A percentile compares a stretch with the other conserved stretches of the same genome.
These are phyloP conservation scores for Mechanitis messenoides DNA, from an alignment of 2,888 invertebrate genomes.

Conservation along the genomic window DNA sequence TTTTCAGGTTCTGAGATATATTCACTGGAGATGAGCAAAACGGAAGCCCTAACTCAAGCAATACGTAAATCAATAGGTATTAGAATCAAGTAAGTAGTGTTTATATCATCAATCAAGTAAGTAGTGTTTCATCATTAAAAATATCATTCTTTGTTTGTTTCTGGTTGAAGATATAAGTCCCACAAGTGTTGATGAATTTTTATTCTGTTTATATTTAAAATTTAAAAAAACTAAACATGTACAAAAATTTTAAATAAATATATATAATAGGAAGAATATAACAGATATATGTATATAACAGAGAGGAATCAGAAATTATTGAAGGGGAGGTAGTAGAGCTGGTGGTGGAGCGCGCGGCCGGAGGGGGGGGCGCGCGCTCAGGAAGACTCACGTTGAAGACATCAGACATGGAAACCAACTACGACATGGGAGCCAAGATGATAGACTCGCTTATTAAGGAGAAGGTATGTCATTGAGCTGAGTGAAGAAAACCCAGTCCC, in stretches of 20 bases:
- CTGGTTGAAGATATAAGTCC: too few relatives aligned
- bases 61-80: slow-evolving; percentile 98
- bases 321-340: slow-evolving; percentile 99
- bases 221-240: too few relatives aligned
- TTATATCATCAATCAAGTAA: not conserved
- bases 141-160: too few relatives aligned
- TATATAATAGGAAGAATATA: too few relatives aligned
- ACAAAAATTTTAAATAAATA: too few relatives aligned
- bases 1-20: slow-evolving; percentile 94
- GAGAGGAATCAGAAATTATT: slow-evolving; percentile 98
- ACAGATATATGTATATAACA: slow-evolving; percentile 46
- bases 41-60: slow-evolving; percentile 97
- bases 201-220: too few relatives aligned
- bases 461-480: slow-evolving; percentile 76
- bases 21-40: slow-evolving; percentile 99
- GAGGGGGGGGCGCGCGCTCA: slow-evolving; percentile 84
- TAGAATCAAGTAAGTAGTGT: slow-evolving; percentile 85
- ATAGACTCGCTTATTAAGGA: slow-evolving; percentile 97
- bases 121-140: too few relatives aligned
- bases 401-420: slow-evolving; percentile 99
- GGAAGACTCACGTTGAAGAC: slow-evolving; percentile 98
- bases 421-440: slow-evolving; percentile 98
- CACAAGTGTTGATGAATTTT: too few relatives aligned
- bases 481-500: too few relatives aligned
- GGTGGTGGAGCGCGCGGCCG: slow-evolving; percentile 95